Evolutionary conservation across 35 echinoderm and acorn worm genomes (phyloP), one percentile per base, ranked within the genome.

Genomic region (Apostichopus japonicus): DNA sequence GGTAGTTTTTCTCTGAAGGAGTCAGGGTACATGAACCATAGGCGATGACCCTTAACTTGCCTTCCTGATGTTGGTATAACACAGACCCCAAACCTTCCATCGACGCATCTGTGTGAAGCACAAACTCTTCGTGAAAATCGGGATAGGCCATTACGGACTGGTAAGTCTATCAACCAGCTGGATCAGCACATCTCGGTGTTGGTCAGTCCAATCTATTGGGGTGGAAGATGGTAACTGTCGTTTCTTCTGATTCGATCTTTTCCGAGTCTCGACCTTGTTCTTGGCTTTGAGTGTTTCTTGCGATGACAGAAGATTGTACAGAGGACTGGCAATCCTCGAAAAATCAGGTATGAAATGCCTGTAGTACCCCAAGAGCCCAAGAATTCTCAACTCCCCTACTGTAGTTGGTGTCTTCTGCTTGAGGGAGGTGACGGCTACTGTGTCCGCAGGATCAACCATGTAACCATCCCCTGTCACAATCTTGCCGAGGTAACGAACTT

Each of bases 121-220:
- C 63, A 65, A 92, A 95, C 7, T 70, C 70, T 55, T 86, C 23
- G 5, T 82, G 11, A 63, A 77, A 92, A 23, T 92, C 61, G 6
- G 88, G 93, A 55, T 65, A 94, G 21, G 78, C 93, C 93, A 94
- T 92, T 4, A 94, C 57, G 93, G 87, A 5, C 23, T 91, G 5
- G 78, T 67, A 16, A 94, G 25, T 23, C 5, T 70, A 22, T 84
- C 79, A 23, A 94, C 7, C 27, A 94, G 23, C 23, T 59, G 11
- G 1, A 25, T 25, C 25, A 25, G 25, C 25, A 25, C 25, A 25
- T 25, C 25, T 25, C 25, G 25, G 25, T 25, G 25, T 25, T 92
- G 16, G 15, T 81, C 77, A 10, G 0, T 83, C 78, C 78, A 83
- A 17, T 23, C 79, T 10, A 53, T 61, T 87, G 56, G 84, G 21